phyloP scores from a whole-genome alignment of 2,113 vertebrate genomes.

The Pterophyllum scalare region DNA sequence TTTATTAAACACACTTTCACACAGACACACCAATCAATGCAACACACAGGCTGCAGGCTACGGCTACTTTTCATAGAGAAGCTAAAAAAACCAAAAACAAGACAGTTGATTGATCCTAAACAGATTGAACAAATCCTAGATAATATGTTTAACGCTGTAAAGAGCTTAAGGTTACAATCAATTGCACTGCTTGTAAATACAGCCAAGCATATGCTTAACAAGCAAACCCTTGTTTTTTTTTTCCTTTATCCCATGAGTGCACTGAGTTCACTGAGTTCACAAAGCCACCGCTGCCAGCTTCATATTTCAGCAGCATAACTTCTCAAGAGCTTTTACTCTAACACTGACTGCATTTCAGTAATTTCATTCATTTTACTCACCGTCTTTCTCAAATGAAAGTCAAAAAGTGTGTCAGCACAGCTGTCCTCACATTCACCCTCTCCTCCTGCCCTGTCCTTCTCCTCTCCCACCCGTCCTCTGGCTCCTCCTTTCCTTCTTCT shows the following conservation, averaged over 20 bases:
- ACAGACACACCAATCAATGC: conserved; percentile 48
- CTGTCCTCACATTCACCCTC: conserved; percentile 74
- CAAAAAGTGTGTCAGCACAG: conserved; percentile 52
- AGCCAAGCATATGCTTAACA: conserved; percentile 34
- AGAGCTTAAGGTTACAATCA: conserved; percentile 41
- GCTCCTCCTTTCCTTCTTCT: conserved; percentile 65
- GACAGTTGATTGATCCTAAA: conserved; percentile 28
- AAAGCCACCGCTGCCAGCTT: conserved; percentile 41
- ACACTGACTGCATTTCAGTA: conserved; percentile 13
- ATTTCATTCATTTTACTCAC: conserved; percentile 59
- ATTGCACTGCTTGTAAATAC: conserved; percentile 28
- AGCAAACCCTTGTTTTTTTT: conserved; percentile 30
- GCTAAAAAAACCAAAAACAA: neutral
- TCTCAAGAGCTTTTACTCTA: conserved; percentile 6
- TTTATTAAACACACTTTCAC: conserved; percentile 64
- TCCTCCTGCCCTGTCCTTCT: conserved; percentile 58
- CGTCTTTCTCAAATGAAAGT: conserved; percentile 42
- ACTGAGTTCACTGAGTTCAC: conserved; percentile 70
- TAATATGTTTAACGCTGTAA: conserved; percentile 38
- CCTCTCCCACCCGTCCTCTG: conserved; percentile 53
- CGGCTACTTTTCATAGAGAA: conserved; percentile 24
- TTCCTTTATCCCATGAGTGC: conserved; percentile 34
- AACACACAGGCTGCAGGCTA: conserved; percentile 35
- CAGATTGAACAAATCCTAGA: conserved; percentile 2
- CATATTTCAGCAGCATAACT: conserved; percentile 48